phyloP scores from a whole-genome alignment of 2,113 vertebrate genomes.

The Arenaria interpres region DNA sequence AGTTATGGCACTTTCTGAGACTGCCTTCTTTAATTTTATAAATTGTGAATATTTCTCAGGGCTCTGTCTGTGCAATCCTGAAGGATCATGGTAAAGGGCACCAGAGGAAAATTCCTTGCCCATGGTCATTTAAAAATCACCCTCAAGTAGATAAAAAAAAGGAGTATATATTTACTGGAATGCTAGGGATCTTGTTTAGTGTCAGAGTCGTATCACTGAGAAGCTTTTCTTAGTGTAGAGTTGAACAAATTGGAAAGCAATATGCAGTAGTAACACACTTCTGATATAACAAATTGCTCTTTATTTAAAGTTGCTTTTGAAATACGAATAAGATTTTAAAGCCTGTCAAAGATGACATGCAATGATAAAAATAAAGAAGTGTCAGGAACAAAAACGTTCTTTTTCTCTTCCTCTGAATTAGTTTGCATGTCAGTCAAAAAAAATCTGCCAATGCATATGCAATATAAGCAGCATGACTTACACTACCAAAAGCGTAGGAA shows the following conservation, averaged over 20 bases:
- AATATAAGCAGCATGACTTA: constrained; percentile 74
- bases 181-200: not conserved
- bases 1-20: not conserved
- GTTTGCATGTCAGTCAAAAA: constrained; percentile 78
- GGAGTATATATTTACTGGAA: not conserved
- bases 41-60: not conserved
- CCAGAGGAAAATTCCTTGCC: not conserved
- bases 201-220: not conserved
- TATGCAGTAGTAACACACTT: constrained; percentile 55
- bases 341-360: constrained; percentile 73
- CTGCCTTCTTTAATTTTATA: not conserved
- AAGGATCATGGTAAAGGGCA: not conserved
- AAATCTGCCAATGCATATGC: constrained; percentile 75
- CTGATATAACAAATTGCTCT: constrained; percentile 74
- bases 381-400: constrained; percentile 76
- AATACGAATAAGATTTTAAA: constrained; percentile 72
- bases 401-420: constrained; percentile 76
- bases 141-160: not conserved
- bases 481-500: constrained; percentile 66
- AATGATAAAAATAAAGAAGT: constrained; percentile 79
- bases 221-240: constrained; percentile 38
- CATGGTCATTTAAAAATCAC: not conserved
- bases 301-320: constrained; percentile 76
- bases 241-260: constrained; percentile 50
- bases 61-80: not conserved